Conservation (phyloP, 2,797 vertebrate genomes). For the Hephaestus fuliginosus region DNA sequence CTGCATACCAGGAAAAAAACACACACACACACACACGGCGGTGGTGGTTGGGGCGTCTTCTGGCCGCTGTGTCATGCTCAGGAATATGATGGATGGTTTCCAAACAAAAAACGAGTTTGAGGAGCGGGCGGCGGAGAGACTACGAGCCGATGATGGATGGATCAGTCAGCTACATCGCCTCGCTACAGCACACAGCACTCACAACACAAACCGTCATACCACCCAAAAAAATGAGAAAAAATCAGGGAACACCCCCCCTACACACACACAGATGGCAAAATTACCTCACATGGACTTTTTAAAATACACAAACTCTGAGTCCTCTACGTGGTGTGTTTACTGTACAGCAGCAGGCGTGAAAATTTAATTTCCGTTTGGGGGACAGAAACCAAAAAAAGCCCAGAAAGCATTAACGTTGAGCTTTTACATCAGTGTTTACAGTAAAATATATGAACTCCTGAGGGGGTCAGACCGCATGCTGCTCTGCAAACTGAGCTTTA, state of each 20-base stretch:
- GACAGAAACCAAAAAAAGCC: constrained; percentile 9
- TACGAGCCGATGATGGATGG: constrained; percentile 75
- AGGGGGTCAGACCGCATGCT: constrained; percentile 33
- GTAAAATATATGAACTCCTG: constrained; percentile 23
- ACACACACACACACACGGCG: background rate
- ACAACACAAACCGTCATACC: constrained; percentile 36
- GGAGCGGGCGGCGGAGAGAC: constrained; percentile 63
- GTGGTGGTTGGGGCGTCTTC: constrained; percentile 23
- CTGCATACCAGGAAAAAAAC: constrained; percentile 23
- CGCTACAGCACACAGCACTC: constrained; percentile 33
- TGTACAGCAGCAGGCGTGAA: constrained; percentile 45
- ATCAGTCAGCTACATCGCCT: constrained; percentile 51
- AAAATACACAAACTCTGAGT: constrained; percentile 53
- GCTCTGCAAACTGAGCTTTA: constrained; percentile 32
- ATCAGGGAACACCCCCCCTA: constrained; percentile 28
- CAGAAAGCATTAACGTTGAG: constrained; percentile 25
- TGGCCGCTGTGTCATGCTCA: constrained; percentile 45
- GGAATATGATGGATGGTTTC: constrained; percentile 78
- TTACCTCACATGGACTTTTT: constrained; percentile 42
- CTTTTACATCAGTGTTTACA: constrained; percentile 49
- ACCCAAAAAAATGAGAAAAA: constrained; percentile 21
- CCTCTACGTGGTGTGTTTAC: constrained; percentile 43
- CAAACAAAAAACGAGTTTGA: constrained; percentile 81
- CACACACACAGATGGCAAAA: constrained; percentile 31
- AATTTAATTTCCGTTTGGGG: constrained; percentile 57